A percentile compares a stretch with the other conserved stretches of the same genome.
Conservation (phyloP, 2,888 invertebrate species). For the Hemistola chrysoprasaria region DNA sequence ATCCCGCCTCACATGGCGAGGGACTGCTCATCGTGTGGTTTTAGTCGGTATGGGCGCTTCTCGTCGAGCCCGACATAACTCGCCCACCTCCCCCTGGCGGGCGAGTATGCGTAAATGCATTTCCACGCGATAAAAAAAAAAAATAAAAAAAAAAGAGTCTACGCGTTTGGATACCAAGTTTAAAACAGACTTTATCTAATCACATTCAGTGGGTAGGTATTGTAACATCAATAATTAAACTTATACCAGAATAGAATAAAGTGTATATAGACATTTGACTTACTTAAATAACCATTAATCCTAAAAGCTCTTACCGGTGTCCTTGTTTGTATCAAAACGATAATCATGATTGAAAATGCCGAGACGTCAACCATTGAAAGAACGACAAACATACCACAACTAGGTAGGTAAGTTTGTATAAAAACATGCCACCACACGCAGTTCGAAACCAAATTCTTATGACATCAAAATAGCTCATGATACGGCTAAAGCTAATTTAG, state of each 20-base stretch:
- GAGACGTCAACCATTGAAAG: constrained; percentile 36
- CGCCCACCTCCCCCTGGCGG: too few relatives aligned
- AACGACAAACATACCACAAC: constrained; percentile 57
- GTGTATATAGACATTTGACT: constrained; percentile 30
- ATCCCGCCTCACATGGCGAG: too few relatives aligned
- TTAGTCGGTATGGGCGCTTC: too few relatives aligned
- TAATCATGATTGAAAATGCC: constrained; percentile 47
- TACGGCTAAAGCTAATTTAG: constrained; percentile 78
- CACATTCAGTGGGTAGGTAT: too few relatives aligned
- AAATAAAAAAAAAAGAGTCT: too few relatives aligned
- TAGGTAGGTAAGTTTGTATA: constrained; percentile 35
- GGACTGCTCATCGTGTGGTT: too few relatives aligned
- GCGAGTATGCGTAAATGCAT: too few relatives aligned
- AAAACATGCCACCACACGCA: constrained; percentile 54
- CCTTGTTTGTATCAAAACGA: constrained; percentile 46
- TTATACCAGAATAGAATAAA: constrained; percentile 28
- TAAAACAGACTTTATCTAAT: too few relatives aligned
- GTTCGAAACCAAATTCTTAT: constrained; percentile 45
- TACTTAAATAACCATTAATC: constrained; percentile 62
- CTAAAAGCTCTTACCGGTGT: constrained; percentile 37
- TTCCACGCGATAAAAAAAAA: too few relatives aligned
- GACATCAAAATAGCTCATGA: constrained; percentile 59
- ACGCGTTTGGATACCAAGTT: too few relatives aligned
- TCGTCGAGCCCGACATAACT: too few relatives aligned
- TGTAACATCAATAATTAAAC: constrained; percentile 13